Evolutionary conservation across 1,140 invertebrate species (phyloP), one percentile per base, ranked within the genome.

Genomic region (Hormaphis cornu): DNA sequence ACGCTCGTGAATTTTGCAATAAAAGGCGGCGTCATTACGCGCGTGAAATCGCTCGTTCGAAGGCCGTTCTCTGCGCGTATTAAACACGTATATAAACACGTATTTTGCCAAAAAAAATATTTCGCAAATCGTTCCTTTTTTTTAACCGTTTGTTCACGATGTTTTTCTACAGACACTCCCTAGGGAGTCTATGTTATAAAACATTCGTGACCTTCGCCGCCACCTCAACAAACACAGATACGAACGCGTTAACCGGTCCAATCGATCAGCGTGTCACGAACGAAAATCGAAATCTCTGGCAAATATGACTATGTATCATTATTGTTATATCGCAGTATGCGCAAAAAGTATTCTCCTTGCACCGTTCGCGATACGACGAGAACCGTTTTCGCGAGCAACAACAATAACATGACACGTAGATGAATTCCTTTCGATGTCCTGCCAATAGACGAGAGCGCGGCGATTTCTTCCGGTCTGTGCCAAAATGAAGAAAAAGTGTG

Each of bases 231-330:
- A 8, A 40, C 37, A 37, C 16, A 5, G 3, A 24, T 58, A 40
- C 35, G n/a, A 35, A 42, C n/a, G 26, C n/a, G 56, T 28, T 44
- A 48, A 61, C 59, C 59, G 59, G 59, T 63, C 44, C 59, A 28
- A 61, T 61, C 58, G 18, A 61, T 61, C 58, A 28, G 37, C 16
- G 26, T 44, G 26, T 63, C 59, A 46, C 59, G 59, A 44, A 14
- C 16, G 6, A 56, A 37, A 56, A 37, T 22, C 14, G 12, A 37
- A 20, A n/a, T n/a, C 30, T 35, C 14, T 56, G 4, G 20, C 16
- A 20, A 33, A 44, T 44, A 44, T 24, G 16, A 50, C 16, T 24
- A 26, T 26, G 26, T 14, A 50, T 4, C 22, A 26, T 50, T 26
- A 50, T 28, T 24, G 14, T 48, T 16, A 24, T 3, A 52, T 35